Conservation (phyloP, 2,113 vertebrate species). For the Myiozetetes cayanensis region DNA sequence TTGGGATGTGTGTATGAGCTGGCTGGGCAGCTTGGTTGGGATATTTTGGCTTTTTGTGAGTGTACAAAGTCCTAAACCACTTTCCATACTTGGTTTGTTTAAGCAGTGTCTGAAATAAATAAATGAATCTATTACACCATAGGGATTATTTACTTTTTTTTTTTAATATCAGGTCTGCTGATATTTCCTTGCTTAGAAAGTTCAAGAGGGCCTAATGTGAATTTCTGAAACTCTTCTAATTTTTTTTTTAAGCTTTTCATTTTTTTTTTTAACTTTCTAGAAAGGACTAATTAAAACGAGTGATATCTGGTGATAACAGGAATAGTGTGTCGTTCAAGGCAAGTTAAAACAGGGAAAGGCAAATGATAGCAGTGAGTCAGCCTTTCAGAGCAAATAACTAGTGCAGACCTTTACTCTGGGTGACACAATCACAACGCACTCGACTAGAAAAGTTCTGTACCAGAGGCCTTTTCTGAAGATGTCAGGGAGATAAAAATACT, state of each 20-base stretch:
- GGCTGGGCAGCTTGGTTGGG: background rate
- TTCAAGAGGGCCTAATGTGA: background rate
- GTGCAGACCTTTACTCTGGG: conserved; percentile 1
- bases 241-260: background rate
- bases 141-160: background rate
- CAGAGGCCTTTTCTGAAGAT: background rate
- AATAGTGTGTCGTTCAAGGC: background rate
- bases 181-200: background rate
- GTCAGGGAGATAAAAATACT: background rate
- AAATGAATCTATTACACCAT: background rate
- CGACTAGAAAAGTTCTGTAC: background rate
- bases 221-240: background rate
- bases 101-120: background rate
- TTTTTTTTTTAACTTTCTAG: background rate
- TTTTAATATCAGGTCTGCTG: background rate
- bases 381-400: background rate
- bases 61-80: background rate
- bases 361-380: background rate
- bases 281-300: background rate
- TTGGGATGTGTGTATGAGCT: background rate
- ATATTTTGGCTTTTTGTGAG: background rate
- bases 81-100: background rate
- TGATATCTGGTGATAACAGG: background rate
- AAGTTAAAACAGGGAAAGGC: conserved; percentile 2
- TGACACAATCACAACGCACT: background rate